Evolutionary conservation across 2,797 vertebrate genomes (phyloP).

Genomic region (Eulemur coronatus): DNA sequence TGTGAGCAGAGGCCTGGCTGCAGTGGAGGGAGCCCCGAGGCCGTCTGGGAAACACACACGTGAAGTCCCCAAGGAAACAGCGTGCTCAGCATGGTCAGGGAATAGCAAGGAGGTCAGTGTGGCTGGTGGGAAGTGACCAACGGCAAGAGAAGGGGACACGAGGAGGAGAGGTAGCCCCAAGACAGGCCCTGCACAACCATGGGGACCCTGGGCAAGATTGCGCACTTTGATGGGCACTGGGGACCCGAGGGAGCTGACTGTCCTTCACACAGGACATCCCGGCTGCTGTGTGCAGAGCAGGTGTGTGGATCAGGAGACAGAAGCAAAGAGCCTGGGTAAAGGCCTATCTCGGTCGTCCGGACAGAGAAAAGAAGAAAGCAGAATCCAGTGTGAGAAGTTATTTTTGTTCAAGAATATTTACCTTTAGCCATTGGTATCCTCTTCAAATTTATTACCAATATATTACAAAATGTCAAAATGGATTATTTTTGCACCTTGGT

Average conservation of each 20-base stretch:
- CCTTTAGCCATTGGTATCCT: not conserved
- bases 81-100: accelerated
- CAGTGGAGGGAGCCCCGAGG: not conserved
- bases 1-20: not conserved
- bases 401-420: not conserved
- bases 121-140: no score
- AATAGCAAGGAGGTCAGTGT: not conserved
- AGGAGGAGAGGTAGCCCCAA: accelerated
- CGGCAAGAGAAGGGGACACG: accelerated
- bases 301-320: accelerated
- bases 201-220: accelerated
- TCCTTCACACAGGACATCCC: accelerated
- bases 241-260: accelerated
- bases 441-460: not conserved
- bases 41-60: accelerated
- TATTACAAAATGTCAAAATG: not conserved
- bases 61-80: not conserved
- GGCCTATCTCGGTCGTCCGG: not conserved
- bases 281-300: not conserved
- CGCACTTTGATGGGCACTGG: not conserved
- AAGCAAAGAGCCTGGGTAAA: not conserved
- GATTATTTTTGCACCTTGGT: not conserved
- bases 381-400: not conserved
- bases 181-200: accelerated
- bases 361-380: not conserved